Conservation (phyloP, 2,797 vertebrate species). For the Danio kyathit region DNA sequence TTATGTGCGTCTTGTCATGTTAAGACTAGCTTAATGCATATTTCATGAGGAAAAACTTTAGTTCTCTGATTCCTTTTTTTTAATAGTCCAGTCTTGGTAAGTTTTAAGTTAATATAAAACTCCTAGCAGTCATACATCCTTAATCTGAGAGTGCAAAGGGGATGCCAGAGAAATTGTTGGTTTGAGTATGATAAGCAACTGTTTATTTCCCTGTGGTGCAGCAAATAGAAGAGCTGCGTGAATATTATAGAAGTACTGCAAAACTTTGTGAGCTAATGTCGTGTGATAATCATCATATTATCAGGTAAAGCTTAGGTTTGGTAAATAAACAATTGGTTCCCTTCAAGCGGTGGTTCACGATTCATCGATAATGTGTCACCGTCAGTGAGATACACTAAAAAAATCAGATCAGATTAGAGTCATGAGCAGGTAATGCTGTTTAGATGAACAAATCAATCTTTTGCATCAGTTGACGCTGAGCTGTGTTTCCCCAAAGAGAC, state of each 20-base stretch:
- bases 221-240: not conserved
- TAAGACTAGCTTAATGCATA: constrained; percentile 10
- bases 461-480: not conserved
- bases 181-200: constrained; percentile 19
- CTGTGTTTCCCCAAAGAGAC: too few relatives aligned
- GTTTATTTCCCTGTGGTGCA: constrained; percentile 30
- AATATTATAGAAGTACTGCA: constrained; percentile 7
- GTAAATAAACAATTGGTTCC: not conserved
- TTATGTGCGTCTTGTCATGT: constrained; percentile 3
- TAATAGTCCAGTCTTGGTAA: not conserved
- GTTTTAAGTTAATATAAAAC: constrained; percentile 5
- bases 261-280: constrained; percentile 6
- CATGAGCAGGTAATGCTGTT: not conserved
- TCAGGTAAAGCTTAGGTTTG: not conserved
- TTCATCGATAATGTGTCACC: not conserved
- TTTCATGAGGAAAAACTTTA: constrained; percentile 1
- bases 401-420: not conserved
- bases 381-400: not conserved
- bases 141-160: constrained; percentile 4
- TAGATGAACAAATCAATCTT: not conserved
- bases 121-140: not conserved
- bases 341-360: not conserved
- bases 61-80: not conserved
- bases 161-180: constrained; percentile 18
- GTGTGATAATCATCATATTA: not conserved